Evolutionary conservation across 2,888 invertebrate genomes (phyloP).

Genomic region (Trissonchulus latispiculum): DNA sequence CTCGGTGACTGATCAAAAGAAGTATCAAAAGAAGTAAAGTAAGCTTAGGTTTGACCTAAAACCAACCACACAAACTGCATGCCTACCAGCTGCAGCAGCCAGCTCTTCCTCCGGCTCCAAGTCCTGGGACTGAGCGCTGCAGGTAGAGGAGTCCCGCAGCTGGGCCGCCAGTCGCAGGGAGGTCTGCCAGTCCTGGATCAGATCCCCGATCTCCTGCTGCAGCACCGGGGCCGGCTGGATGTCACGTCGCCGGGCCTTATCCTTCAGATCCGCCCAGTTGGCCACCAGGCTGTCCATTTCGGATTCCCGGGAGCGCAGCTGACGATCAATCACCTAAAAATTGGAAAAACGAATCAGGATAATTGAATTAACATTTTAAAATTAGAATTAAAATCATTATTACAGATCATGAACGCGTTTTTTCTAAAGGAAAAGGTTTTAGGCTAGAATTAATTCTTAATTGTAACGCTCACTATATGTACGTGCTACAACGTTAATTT

Average conservation of each 20-base stretch:
- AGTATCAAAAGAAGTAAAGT: too few relatives aligned
- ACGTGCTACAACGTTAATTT: too few relatives aligned
- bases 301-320: constrained; percentile 35
- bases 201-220: neutral
- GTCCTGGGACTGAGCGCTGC: neutral
- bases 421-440: too few relatives aligned
- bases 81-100: too few relatives aligned
- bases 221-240: neutral
- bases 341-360: neutral
- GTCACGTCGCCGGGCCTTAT: constrained; percentile 11
- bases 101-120: too few relatives aligned
- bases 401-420: too few relatives aligned
- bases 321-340: constrained; percentile 39
- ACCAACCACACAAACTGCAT: too few relatives aligned
- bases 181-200: constrained; percentile 19
- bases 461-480: too few relatives aligned
- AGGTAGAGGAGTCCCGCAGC: constrained; percentile 9
- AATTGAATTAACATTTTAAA: neutral
- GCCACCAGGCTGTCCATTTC: constrained; percentile 31
- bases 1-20: too few relatives aligned
- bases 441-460: too few relatives aligned
- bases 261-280: constrained; percentile 1
- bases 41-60: too few relatives aligned
- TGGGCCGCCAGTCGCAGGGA: constrained; percentile 10
- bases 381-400: too few relatives aligned